A percentile compares a stretch with the other conserved stretches of the same genome.
phyloP scores from a whole-genome alignment of 2,113 vertebrate genomes.

The Campylomormyrus numenius region DNA sequence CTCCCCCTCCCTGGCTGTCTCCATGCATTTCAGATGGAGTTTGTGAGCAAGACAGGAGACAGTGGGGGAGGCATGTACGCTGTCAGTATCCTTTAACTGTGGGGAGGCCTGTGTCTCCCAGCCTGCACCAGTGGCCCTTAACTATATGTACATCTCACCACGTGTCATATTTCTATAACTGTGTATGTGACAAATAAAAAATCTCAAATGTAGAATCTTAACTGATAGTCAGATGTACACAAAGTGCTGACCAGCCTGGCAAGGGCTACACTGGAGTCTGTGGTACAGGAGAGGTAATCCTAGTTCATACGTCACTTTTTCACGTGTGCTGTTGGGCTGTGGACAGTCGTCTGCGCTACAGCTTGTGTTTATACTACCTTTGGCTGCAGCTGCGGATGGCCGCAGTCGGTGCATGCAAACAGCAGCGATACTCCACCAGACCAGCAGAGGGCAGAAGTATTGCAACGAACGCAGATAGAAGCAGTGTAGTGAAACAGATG shows the following conservation, averaged over 20 bases:
- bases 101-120: not conserved
- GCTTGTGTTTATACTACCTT: not conserved
- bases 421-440: not conserved
- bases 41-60: conserved; percentile 83
- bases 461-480: not conserved
- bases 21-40: conserved; percentile 69
- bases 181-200: too few species aligned
- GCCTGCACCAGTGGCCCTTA: conserved; percentile 42
- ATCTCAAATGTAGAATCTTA: not conserved
- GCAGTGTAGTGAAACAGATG: not conserved
- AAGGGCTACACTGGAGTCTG: conserved; percentile 78
- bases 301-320: not conserved
- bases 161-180: too few species aligned
- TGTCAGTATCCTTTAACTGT: conserved; percentile 82
- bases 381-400: not conserved
- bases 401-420: not conserved
- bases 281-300: conserved; percentile 84
- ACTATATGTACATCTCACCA: too few species aligned
- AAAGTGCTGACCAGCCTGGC: conserved; percentile 76
- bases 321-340: not conserved
- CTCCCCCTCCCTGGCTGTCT: not conserved
- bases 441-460: not conserved
- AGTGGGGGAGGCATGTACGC: conserved; percentile 88
- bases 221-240: conserved; percentile 70
- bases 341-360: not conserved